Evolutionary conservation across 1,140 invertebrate species (phyloP).

Genomic region (Micrasema longulum): DNA sequence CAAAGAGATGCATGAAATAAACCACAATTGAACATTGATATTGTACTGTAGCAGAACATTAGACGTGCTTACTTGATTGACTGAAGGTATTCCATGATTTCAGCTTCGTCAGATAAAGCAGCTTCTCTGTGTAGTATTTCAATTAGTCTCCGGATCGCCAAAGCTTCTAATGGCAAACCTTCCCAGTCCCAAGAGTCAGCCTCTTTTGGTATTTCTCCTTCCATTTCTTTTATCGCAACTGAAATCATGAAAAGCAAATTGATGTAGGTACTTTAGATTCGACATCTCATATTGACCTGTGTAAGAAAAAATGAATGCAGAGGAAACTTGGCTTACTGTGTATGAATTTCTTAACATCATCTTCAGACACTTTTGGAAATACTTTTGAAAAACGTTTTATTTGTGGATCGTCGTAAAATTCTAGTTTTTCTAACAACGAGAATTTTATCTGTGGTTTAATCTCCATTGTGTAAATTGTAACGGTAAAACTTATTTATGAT

Average conservation of each 20-base stretch:
- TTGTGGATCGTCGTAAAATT: conserved; percentile 34
- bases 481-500: too few relatives aligned
- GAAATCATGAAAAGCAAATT: too few relatives aligned
- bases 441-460: conserved; percentile 31
- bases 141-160: conserved; percentile 12
- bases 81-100: conserved; percentile 34
- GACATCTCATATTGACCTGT: too few relatives aligned
- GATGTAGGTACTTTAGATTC: too few relatives aligned
- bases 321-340: too few relatives aligned
- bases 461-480: conserved; percentile 22
- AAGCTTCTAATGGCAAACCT: not conserved
- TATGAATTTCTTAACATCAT: conserved; percentile 11
- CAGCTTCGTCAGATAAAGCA: not conserved
- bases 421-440: conserved; percentile 30
- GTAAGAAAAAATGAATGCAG: too few relatives aligned
- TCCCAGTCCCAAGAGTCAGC: not conserved
- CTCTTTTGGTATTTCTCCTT: conserved; percentile 9
- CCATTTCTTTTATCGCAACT: conserved; percentile 31
- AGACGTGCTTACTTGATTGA: conserved; percentile 14
- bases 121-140: conserved; percentile 23
- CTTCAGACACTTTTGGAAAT: conserved; percentile 21
- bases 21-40: too few relatives aligned
- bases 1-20: too few relatives aligned
- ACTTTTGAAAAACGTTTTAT: conserved; percentile 21
- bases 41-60: too few relatives aligned